These are phyloP conservation scores for Clepsis dumicolana DNA, from an alignment of 2,888 invertebrate genomes.

Conservation along the genomic window DNA sequence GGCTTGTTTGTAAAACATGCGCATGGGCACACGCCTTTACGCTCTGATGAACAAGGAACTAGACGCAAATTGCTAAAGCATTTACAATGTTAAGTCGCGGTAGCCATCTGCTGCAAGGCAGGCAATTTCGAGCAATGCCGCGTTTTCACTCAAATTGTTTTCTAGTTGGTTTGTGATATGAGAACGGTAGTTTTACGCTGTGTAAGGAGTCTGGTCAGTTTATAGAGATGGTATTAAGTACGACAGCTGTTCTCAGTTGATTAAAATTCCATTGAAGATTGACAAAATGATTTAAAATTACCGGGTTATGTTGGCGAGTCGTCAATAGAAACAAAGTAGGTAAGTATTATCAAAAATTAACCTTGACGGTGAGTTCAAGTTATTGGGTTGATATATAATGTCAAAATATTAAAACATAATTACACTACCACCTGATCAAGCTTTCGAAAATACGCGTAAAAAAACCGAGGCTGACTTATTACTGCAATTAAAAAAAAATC, in stretches of 20 bases:
- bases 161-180: conserved; percentile 51
- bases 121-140: conserved; percentile 71
- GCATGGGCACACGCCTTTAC: conserved; percentile 40
- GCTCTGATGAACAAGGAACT: conserved; percentile 63
- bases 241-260: neutral
- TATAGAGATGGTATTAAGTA: neutral
- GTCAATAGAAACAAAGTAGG: no score
- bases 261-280: neutral
- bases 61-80: conserved; percentile 67
- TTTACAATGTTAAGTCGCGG: conserved; percentile 72
- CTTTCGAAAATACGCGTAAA: no score
- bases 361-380: no score
- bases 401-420: no score
- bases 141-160: conserved; percentile 71
- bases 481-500: no score
- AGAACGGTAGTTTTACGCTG: conserved; percentile 46
- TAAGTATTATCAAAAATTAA: no score
- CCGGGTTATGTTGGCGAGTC: no score
- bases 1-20: conserved; percentile 6
- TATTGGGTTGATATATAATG: no score
- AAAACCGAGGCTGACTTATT: no score
- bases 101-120: conserved; percentile 73
- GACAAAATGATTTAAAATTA: neutral
- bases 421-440: no score
- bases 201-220: conserved; percentile 17